These are phyloP conservation scores for Cavia aperea DNA, from an alignment of 2,113 vertebrate species.

Conservation along the genomic window DNA sequence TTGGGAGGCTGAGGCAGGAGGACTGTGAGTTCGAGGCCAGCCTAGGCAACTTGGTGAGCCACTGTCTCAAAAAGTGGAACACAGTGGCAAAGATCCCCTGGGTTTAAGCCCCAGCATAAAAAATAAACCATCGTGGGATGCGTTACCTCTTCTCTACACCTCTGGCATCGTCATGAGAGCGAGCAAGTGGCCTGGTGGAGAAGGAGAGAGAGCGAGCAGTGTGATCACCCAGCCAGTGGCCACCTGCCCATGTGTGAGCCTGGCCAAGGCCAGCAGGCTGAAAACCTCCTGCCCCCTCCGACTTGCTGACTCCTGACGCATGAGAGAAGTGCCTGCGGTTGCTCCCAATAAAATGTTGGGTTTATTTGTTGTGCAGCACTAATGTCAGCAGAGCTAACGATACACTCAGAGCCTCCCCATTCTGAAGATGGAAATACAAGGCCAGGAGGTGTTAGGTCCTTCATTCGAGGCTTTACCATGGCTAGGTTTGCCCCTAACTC, in stretches of 20 bases:
- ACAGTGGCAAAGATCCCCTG: background rate
- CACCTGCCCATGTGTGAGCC: background rate
- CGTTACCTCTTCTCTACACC: background rate
- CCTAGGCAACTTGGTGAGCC: background rate
- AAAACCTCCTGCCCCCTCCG: background rate
- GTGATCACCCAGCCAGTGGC: no score
- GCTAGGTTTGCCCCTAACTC: background rate
- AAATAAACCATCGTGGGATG: no score
- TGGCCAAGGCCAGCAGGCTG: background rate
- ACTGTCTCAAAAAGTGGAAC: background rate
- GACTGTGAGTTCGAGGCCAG: background rate
- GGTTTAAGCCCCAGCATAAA: background rate
- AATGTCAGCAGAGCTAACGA: no score
- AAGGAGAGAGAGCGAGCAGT: background rate
- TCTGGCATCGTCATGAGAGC: background rate
- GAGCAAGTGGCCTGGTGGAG: background rate
- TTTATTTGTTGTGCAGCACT: background rate
- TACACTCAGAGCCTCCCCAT: background rate
- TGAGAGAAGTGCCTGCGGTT: background rate
- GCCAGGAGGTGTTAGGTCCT: background rate
- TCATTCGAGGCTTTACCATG: background rate
- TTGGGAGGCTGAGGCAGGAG: background rate
- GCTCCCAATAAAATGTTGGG: background rate
- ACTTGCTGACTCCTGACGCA: background rate
- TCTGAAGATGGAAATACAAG: background rate